Base-by-base conservation (phyloP, 2,888 invertebrate species). In the Sturmia bella region DNA sequence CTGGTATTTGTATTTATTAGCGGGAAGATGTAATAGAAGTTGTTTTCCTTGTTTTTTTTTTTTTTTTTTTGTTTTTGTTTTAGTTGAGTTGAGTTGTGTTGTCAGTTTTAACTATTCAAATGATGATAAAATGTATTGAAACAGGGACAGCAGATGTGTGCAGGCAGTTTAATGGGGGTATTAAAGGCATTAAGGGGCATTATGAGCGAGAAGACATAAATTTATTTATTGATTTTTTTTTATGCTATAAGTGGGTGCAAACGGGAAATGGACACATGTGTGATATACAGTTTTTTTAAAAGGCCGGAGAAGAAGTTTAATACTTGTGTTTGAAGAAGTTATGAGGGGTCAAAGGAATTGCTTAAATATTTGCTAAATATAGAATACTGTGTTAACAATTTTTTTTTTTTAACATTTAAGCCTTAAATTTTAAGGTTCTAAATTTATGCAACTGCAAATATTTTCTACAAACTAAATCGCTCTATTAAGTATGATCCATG, bases 21-120 rank as follows among this genome's bases (percentile, higher is more conserved):
- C 11, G 2, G 24, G 11, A n/a, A 15, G 17, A 13, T 27, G 19
- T 41, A 19, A 43, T 61, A 52, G 24, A 56, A 24, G 4, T 27
- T 43, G 27, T 32, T 21, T 32, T 32, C 5, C 9, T 32, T 32
- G 6, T 32, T 32, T 7, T 32, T 32, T 32, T 32, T 27, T 27
- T 27, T 27, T 6, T 6, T 27, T 27, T 27, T 27, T 27, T 27
- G 27, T 27, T 27, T 3, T 27, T 27, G 27, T 27, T 27, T 3
- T 27, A 4, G 32, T 32, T 32, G 32, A 32, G 19, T 43, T 13
- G 13, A 57, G 13, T 37, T 45, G 15, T 19, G 61, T 15, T 6
- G 32, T 37, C 57, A 24, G 15, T 72, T 61, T 61, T 52, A n/a
- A n/a, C n/a, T n/a, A 61, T 72, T 72, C 52, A 43, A 72, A 52